These are phyloP conservation scores for Spodoptera picta DNA, from an alignment of 2,888 invertebrate species.

Conservation along the genomic window DNA sequence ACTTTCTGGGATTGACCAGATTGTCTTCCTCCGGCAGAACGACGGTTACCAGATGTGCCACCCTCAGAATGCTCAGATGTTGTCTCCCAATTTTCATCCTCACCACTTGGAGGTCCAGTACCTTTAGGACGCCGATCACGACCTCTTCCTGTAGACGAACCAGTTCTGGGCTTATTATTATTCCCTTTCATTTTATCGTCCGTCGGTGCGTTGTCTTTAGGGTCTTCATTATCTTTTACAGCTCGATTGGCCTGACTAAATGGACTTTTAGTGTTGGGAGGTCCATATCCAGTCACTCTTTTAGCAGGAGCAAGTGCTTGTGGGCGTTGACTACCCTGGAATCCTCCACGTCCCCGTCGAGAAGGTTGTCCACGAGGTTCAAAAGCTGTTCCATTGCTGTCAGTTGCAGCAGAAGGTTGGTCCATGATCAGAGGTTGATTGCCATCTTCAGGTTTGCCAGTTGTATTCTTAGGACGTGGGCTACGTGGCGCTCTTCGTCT, in stretches of 20 bases:
- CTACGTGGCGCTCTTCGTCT: conserved; percentile 86
- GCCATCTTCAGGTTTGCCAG: conserved; percentile 88
- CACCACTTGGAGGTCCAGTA: conserved; percentile 79
- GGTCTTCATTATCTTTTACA: conserved; percentile 78
- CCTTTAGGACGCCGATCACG: conserved; percentile 81
- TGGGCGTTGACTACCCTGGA: conserved; percentile 81
- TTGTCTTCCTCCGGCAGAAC: conserved; percentile 72
- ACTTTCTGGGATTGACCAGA: conserved; percentile 71
- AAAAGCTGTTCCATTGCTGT: conserved; percentile 91
- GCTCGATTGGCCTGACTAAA: conserved; percentile 88
- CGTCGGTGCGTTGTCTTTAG: conserved; percentile 72
- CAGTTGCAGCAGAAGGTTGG: conserved; percentile 61
- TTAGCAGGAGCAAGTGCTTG: conserved; percentile 83
- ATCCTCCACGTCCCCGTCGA: conserved; percentile 93
- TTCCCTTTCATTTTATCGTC: conserved; percentile 91
- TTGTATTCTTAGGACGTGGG: conserved; percentile 89
- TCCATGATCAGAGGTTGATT: conserved; percentile 66
- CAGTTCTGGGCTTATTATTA: conserved; percentile 91
- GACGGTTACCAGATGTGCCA: conserved; percentile 71
- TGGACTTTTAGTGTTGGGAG: conserved; percentile 94
- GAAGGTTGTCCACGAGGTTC: conserved; percentile 97
- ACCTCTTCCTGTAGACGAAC: conserved; percentile 90
- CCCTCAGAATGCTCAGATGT: conserved; percentile 94
- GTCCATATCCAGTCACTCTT: conserved; percentile 93
- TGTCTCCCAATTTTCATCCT: conserved; percentile 93